Conservation (phyloP, 2,888 invertebrate genomes). For the Agriopis marginaria region DNA sequence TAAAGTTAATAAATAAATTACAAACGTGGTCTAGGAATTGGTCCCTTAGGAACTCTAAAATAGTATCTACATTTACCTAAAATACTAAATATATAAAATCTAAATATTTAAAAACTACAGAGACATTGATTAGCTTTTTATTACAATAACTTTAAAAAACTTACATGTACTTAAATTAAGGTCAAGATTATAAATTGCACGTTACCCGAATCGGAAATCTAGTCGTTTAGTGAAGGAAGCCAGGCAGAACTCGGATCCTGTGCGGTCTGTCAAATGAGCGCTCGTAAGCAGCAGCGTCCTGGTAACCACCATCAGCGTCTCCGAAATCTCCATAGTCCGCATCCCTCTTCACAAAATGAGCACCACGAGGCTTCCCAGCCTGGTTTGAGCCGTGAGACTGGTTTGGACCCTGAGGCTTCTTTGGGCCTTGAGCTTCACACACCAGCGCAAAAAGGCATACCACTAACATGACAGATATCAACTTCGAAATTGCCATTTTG, state of each 20-base stretch:
- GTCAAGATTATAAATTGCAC: constrained; percentile 34
- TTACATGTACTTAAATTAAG: constrained; percentile 18
- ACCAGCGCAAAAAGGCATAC: constrained; percentile 54
- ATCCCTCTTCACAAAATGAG: constrained; percentile 66
- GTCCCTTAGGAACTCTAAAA: not conserved
- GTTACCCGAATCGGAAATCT: constrained; percentile 29
- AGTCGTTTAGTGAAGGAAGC: constrained; percentile 62
- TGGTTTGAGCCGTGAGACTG: constrained; percentile 16
- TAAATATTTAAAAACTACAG: constrained; percentile 25
- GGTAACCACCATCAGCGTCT: constrained; percentile 50
- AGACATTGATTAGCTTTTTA: constrained; percentile 50
- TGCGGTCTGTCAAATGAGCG: constrained; percentile 64
- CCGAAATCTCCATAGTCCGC: constrained; percentile 57
- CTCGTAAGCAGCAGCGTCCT: constrained; percentile 52
- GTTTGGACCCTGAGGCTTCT: constrained; percentile 1
- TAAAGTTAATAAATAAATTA: no score
- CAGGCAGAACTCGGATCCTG: constrained; percentile 70
- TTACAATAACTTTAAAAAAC: constrained; percentile 27
- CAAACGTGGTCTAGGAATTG: no score
- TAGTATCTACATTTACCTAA: not conserved
- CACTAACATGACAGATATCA: constrained; percentile 57
- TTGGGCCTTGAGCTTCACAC: constrained; percentile 46
- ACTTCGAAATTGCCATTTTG: constrained; percentile 60
- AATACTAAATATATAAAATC: not conserved
- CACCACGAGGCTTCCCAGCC: constrained; percentile 21